These are phyloP conservation scores for Prionailurus bengalensis DNA, from an alignment of 2,113 vertebrate species.

Conservation along the genomic window DNA sequence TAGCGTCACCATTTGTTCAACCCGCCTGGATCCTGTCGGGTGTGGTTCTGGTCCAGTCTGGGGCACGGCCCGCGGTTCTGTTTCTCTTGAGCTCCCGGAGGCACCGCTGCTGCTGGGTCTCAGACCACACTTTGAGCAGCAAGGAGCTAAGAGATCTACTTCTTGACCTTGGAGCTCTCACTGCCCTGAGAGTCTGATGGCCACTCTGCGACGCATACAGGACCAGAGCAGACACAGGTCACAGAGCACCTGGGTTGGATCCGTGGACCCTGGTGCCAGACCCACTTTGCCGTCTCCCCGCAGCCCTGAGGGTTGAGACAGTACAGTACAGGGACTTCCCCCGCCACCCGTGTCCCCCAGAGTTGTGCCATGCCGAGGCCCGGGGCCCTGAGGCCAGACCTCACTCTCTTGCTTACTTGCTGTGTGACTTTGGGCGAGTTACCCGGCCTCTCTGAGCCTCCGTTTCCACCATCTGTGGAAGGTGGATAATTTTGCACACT, in stretches of 20 bases:
- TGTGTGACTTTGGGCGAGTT: neutral
- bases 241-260: neutral
- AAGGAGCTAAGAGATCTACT: neutral
- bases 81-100: fast-evolving
- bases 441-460: neutral
- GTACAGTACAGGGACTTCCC: neutral
- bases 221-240: neutral
- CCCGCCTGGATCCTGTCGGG: neutral
- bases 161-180: neutral
- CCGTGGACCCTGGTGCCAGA: neutral
- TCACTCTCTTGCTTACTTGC: neutral
- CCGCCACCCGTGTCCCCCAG: fast-evolving
- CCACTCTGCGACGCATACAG: fast-evolving
- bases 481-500: too few relatives aligned
- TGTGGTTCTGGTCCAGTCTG: fast-evolving
- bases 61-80: neutral
- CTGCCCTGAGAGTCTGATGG: neutral
- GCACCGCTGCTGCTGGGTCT: fast-evolving
- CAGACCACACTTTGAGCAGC: neutral
- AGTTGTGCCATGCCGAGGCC: neutral
- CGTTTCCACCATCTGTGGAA: neutral
- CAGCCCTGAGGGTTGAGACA: too few relatives aligned
- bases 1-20: fast-evolving
- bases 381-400: neutral
- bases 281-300: neutral